A percentile compares a stretch with the other conserved stretches of the same genome.
Evolutionary conservation across 2,797 vertebrate genomes (phyloP).

Genomic region (Pelodytes ibericus): DNA sequence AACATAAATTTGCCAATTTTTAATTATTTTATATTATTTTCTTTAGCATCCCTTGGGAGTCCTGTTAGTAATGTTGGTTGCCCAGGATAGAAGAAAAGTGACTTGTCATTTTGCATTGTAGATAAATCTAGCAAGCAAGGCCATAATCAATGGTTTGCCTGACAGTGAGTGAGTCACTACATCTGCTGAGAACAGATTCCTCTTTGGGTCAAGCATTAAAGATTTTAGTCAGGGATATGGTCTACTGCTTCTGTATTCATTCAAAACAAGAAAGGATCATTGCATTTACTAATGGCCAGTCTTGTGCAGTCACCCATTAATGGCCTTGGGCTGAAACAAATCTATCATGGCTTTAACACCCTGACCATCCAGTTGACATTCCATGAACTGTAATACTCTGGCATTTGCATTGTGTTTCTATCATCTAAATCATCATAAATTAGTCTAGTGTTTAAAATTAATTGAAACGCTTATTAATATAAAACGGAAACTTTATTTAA

Average conservation of each 20-base stretch:
- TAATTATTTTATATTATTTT: too few relatives aligned
- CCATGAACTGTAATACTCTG: background rate
- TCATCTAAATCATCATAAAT: background rate
- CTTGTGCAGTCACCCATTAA: background rate
- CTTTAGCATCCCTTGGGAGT: too few relatives aligned
- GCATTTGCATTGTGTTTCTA: too few relatives aligned
- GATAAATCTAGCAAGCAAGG: too few relatives aligned
- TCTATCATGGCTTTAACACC: background rate
- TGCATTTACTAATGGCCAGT: background rate
- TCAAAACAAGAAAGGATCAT: background rate
- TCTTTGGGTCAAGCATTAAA: conserved; percentile 29
- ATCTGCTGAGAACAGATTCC: conserved; percentile 27
- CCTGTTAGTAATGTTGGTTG: too few relatives aligned
- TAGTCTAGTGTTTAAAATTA: background rate
- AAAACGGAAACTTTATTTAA: too few relatives aligned
- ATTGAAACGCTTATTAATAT: background rate
- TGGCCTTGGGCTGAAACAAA: background rate
- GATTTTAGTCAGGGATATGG: background rate
- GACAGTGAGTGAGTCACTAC: background rate
- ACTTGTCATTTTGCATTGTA: too few relatives aligned
- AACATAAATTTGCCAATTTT: too few relatives aligned
- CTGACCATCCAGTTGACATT: background rate
- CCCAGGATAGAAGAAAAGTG: too few relatives aligned
- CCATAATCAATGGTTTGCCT: too few relatives aligned
- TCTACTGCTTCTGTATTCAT: background rate